Percentiles rank a stretch among this genome's conserved stretches.
Conservation (phyloP, 2,888 invertebrate species). For the Trissolcus brochymenae region DNA sequence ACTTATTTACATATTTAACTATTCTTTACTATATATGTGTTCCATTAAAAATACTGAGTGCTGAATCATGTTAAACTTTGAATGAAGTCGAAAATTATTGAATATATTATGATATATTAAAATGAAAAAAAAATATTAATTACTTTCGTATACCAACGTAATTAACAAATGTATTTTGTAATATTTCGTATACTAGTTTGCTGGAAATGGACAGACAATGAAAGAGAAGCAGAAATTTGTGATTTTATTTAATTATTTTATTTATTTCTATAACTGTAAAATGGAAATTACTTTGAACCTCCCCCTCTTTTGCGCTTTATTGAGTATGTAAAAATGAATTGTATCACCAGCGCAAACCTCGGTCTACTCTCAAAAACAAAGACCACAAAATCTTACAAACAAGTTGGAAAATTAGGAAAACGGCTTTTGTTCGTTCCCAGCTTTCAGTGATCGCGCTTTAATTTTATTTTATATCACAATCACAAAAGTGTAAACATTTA, state of each 20-base stretch:
- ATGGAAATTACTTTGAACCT: constrained; percentile 19
- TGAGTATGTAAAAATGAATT: constrained; percentile 31
- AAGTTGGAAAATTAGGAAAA: not conserved
- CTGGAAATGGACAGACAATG: too few relatives aligned
- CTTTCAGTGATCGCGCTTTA: constrained; percentile 18
- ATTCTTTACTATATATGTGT: too few relatives aligned
- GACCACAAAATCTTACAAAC: not conserved
- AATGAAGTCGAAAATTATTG: too few relatives aligned
- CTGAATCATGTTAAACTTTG: too few relatives aligned
- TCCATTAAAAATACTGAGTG: too few relatives aligned
- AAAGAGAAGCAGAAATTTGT: not conserved
- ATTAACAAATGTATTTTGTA: too few relatives aligned
- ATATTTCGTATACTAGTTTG: too few relatives aligned
- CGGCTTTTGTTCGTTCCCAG: constrained; percentile 1
- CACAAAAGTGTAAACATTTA: constrained; percentile 18
- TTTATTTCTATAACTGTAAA: constrained; percentile 33
- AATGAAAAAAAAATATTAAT: too few relatives aligned
- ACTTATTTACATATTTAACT: too few relatives aligned
- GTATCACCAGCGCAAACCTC: constrained; percentile 1
- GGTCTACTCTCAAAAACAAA: not conserved
- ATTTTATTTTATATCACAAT: constrained; percentile 25
- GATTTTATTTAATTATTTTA: constrained; percentile 26
- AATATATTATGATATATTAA: too few relatives aligned
- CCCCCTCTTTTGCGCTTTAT: constrained; percentile 20
- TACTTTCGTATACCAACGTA: too few relatives aligned